Evolutionary conservation across 2,797 vertebrate genomes (phyloP).

Genomic region (Lutjanus campechanus): DNA sequence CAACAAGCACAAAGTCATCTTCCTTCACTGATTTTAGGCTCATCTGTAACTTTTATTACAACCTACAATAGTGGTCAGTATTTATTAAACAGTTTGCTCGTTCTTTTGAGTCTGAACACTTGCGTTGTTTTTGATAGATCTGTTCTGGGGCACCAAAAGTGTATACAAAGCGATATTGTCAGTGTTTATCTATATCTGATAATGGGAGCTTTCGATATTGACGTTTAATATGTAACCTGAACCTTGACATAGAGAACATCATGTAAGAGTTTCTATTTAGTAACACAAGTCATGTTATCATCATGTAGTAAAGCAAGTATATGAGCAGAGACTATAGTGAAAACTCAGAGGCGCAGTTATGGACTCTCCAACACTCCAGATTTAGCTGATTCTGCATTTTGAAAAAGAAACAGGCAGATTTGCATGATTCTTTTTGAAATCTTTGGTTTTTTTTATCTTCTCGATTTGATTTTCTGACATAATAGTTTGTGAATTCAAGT

Average conservation of each 20-base stretch:
- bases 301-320: background rate
- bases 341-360: constrained; percentile 13
- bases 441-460: background rate
- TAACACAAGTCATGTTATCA: background rate
- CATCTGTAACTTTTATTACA: background rate
- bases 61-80: background rate
- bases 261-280: background rate
- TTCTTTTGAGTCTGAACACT: background rate
- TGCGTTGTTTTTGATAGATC: background rate
- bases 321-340: background rate
- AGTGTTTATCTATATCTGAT: background rate
- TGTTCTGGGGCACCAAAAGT: background rate
- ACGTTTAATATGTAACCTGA: background rate
- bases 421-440: constrained; percentile 10
- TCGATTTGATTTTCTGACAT: constrained; percentile 7
- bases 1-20: constrained; percentile 18
- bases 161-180: background rate
- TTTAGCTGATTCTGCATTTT: background rate
- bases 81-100: background rate
- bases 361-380: background rate
- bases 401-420: background rate
- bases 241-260: background rate
- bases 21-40: constrained; percentile 3
- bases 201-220: background rate
- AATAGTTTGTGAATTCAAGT: background rate